phyloP scores from a whole-genome alignment of 2,113 vertebrate genomes.

The Myrmophylax atrothorax region DNA sequence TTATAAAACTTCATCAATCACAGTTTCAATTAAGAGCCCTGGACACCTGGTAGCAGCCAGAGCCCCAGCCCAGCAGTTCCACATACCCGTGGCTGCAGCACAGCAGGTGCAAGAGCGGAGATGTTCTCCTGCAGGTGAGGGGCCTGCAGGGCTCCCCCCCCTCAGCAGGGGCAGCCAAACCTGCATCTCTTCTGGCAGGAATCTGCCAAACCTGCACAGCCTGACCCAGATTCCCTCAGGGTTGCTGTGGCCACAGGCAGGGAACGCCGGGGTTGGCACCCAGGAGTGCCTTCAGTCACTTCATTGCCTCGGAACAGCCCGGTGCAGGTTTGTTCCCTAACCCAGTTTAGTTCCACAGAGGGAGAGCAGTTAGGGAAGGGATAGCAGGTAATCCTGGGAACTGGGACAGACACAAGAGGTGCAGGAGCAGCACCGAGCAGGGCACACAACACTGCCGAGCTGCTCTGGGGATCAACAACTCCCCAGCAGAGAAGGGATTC shows the following conservation, averaged over 20 bases:
- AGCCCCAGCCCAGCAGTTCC: not conserved
- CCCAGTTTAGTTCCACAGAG: not conserved
- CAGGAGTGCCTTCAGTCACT: not conserved
- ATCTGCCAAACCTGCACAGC: not conserved
- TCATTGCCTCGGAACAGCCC: not conserved
- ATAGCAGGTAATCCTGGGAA: not conserved
- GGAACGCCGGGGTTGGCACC: not conserved
- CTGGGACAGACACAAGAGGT: not conserved
- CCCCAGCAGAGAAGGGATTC: not conserved
- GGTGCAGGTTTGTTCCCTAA: not conserved
- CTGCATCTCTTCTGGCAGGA: not conserved
- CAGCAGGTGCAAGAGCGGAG: fast-evolving
- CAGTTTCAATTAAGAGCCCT: not conserved
- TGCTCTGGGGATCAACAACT: not conserved
- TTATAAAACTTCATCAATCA: not conserved
- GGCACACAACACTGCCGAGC: not conserved
- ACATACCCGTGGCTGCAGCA: fast-evolving
- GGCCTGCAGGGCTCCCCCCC: not conserved
- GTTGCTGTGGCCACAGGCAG: not conserved
- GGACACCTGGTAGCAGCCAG: not conserved
- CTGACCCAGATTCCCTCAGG: not conserved
- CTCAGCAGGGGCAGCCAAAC: not conserved
- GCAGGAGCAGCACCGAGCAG: not conserved
- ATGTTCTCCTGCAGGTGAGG: not conserved
- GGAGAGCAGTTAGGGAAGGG: not conserved